These are phyloP conservation scores for Drepana falcataria DNA, from an alignment of 2,888 invertebrate genomes.

Conservation along the genomic window DNA sequence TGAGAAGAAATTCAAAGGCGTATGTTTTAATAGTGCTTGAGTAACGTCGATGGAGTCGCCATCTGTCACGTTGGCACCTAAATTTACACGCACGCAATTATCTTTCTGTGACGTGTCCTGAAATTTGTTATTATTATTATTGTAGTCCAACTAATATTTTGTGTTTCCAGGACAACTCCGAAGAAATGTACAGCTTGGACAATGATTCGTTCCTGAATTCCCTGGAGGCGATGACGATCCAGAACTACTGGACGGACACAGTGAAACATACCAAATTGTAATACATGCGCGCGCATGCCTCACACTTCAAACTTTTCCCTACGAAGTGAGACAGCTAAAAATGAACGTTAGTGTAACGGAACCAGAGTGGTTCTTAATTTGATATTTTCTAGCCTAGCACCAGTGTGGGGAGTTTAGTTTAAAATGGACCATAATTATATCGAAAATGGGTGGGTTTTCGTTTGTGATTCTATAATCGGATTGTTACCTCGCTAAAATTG, in stretches of 20 bases:
- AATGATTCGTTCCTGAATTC: constrained; percentile 96
- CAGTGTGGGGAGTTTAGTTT: not conserved
- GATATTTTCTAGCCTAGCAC: not conserved
- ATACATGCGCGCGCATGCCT: not conserved
- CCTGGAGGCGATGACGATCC: constrained; percentile 95
- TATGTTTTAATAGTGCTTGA: too few relatives aligned
- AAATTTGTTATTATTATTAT: too few relatives aligned
- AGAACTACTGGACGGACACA: constrained; percentile 95
- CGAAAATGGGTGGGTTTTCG: not conserved
- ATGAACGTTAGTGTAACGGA: constrained; percentile 2
- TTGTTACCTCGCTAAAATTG: not conserved
- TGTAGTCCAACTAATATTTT: not conserved
- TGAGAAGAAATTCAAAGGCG: too few relatives aligned
- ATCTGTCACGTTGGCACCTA: too few relatives aligned
- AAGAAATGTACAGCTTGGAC: constrained; percentile 96
- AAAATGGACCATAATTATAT: not conserved
- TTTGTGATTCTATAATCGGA: not conserved
- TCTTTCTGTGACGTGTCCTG: too few relatives aligned
- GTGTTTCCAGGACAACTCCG: constrained; percentile 89
- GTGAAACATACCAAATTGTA: constrained; percentile 94
- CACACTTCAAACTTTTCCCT: not conserved
- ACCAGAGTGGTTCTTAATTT: not conserved
- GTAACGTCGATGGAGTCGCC: too few relatives aligned
- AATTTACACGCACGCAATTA: too few relatives aligned
- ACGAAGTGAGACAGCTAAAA: not conserved